These are phyloP conservation scores for Melanerpes formicivorus DNA, from an alignment of 2,113 vertebrate species.

Conservation along the genomic window DNA sequence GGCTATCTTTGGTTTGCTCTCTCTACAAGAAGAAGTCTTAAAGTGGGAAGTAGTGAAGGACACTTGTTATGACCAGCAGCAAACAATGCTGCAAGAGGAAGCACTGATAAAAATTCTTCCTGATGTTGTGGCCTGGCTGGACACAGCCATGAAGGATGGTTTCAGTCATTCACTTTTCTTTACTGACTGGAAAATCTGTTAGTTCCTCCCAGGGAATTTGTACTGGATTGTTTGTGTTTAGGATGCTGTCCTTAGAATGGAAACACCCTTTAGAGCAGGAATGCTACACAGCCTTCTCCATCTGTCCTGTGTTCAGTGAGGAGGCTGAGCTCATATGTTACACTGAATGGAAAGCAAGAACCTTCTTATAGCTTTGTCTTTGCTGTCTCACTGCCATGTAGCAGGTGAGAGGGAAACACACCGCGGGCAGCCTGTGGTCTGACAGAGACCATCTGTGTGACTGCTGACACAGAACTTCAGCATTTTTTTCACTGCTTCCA, in stretches of 20 bases:
- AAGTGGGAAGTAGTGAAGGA: neutral
- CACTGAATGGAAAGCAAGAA: neutral
- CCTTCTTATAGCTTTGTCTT: neutral
- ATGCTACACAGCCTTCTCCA: neutral
- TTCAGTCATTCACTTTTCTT: neutral
- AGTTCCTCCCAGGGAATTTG: neutral
- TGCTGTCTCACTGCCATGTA: neutral
- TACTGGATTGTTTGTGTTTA: neutral
- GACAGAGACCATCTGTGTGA: conserved; percentile 47
- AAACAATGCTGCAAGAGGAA: neutral
- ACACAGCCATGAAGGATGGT: neutral
- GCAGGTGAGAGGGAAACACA: conserved; percentile 51
- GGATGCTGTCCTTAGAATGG: neutral
- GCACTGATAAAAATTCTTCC: neutral
- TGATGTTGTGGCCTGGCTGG: neutral
- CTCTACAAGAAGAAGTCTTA: neutral
- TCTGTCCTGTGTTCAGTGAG: neutral
- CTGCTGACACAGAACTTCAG: neutral
- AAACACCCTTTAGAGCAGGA: neutral
- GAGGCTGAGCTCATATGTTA: conserved; percentile 26
- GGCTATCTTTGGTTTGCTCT: neutral
- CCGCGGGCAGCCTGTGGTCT: conserved; percentile 13
- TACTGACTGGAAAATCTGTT: neutral
- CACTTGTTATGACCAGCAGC: neutral
- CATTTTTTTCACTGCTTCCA: neutral